Conservation (phyloP, 2,113 vertebrate species). For the Taxidea taxus region DNA sequence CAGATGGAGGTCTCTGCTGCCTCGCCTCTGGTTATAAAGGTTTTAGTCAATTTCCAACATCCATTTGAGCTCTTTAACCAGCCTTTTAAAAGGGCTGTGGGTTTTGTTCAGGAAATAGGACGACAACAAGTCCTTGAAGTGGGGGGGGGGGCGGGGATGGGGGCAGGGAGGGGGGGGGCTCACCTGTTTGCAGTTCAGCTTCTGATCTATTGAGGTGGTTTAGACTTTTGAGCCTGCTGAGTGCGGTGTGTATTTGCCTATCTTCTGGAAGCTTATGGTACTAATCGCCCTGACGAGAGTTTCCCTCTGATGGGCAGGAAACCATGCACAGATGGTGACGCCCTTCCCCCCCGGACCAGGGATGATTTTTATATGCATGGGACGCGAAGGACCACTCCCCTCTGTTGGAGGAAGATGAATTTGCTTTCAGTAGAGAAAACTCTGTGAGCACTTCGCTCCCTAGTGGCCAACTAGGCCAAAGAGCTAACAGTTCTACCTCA, state of each 20-base stretch:
- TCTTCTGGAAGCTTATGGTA: not conserved
- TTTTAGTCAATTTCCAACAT: not conserved
- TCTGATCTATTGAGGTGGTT: not conserved
- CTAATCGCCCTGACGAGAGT: no score
- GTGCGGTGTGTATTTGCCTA: not conserved
- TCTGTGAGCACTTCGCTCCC: constrained; percentile 1
- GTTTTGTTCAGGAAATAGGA: not conserved
- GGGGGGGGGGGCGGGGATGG: accelerated
- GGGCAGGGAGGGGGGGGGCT: accelerated
- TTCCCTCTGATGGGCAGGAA: not conserved
- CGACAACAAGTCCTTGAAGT: not conserved
- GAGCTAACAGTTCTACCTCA: not conserved
- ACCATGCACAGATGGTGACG: not conserved
- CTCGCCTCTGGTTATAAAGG: not conserved
- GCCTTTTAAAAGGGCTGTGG: not conserved
- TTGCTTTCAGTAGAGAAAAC: not conserved
- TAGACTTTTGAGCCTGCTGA: not conserved
- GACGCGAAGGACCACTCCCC: not conserved
- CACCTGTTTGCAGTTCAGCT: not conserved
- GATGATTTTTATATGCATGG: no score
- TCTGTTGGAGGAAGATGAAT: not conserved
- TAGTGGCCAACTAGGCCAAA: not conserved
- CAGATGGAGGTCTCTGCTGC: not conserved
- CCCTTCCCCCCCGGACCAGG: not conserved
- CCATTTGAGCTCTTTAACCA: not conserved